Evolutionary conservation across 2,113 vertebrate species (phyloP), one percentile per base, ranked within the genome.

Genomic region (Chaenogobius annularis): DNA sequence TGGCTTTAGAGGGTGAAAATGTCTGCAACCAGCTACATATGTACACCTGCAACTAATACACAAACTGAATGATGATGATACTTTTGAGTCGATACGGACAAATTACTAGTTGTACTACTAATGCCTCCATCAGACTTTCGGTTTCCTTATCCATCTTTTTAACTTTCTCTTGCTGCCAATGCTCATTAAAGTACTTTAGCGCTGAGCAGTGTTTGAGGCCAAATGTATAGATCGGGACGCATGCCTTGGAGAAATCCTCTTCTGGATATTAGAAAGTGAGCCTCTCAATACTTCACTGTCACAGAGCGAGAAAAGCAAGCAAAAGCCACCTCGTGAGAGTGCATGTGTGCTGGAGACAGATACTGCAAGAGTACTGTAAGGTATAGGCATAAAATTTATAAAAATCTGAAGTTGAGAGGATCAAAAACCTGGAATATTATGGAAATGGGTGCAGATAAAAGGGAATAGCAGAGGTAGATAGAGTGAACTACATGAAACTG

Each of bases 121-220:
- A 55, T 22, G n/a, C 10, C 10, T 3, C 7, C 2, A 22, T 22
- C 10, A 14, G 12, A 58, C 20, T 13, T 26, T 26, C 14, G 5
- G 22, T 14, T 14, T 23, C 12, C 55, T 26, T 20, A 58, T 58
- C 22, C 22, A 23, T 58, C 55, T 58, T 23, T 14, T 26, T 26
- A 56, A 26, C 55, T 58, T 26, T 26, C 55, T 14, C 22, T 6
- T 0, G 22, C 55, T 26, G 55, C 55, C 55, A 58, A 23, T 14
- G 55, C 55, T 58, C 55, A 58, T 26, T 58, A 58, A 58, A 58
- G 55, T 58, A 58, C 55, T 26, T 58, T 58, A 58, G 55, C 55
- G 7, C 11, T 58, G 14, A 26, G 55, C 55, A 58, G 23, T 58
- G 26, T 58, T 58, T 26, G 13, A 23, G 55, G 55, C 55, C 55